These are phyloP conservation scores for Cryptus armator DNA, from an alignment of 2,888 invertebrate genomes.

Conservation along the genomic window DNA sequence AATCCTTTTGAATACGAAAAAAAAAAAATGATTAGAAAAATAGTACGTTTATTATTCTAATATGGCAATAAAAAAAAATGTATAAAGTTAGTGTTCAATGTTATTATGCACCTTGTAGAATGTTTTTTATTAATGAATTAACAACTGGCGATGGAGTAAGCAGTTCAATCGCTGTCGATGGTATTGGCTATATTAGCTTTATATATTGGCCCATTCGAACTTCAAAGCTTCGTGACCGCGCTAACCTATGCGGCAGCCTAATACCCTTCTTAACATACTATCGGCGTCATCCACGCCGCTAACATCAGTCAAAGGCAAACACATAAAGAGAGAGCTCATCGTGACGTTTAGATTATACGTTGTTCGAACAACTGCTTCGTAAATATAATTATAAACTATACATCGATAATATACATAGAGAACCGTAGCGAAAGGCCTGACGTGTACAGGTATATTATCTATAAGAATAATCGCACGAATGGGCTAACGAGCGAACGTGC, in stretches of 20 bases:
- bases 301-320: slow-evolving; percentile 6
- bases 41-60: too few species aligned
- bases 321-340: background rate
- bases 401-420: background rate
- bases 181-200: too few species aligned
- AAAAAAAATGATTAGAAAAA: too few species aligned
- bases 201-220: background rate
- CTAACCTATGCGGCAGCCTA: background rate
- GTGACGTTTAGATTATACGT: slow-evolving; percentile 20
- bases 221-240: slow-evolving; percentile 9
- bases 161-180: too few species aligned
- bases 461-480: background rate
- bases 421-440: background rate
- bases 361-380: slow-evolving; percentile 5
- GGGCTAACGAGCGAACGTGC: background rate
- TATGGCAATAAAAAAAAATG: background rate
- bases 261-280: background rate
- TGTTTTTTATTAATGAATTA: too few species aligned
- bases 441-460: background rate
- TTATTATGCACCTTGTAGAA: background rate
- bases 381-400: background rate
- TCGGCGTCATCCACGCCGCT: background rate
- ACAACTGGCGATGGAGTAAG: too few species aligned
- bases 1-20: too few species aligned
- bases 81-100: background rate